A percentile compares a stretch with the other conserved stretches of the same genome.
These are phyloP conservation scores for Leptosomus discolor DNA, from an alignment of 2,113 vertebrate genomes.

Conservation along the genomic window DNA sequence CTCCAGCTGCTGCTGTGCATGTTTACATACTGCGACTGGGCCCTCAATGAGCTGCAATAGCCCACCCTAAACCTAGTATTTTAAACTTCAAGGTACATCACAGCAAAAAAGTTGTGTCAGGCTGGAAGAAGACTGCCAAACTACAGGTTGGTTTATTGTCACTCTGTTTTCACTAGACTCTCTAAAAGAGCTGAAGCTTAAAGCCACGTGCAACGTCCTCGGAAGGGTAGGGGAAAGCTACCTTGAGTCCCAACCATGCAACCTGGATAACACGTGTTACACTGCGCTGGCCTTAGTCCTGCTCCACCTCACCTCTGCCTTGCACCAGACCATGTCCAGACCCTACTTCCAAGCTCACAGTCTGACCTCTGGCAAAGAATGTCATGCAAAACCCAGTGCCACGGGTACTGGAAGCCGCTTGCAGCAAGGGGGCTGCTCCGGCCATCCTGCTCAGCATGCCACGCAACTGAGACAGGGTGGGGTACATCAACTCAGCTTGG, in stretches of 20 bases:
- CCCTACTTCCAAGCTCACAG: background rate
- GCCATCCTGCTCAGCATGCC: background rate
- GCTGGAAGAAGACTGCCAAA: background rate
- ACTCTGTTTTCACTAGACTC: background rate
- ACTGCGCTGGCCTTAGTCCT: background rate
- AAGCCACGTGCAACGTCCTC: background rate
- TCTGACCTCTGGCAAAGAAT: accelerated
- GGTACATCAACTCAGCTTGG: background rate
- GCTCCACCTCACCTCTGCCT: background rate
- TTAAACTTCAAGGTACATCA: background rate
- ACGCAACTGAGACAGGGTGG: accelerated
- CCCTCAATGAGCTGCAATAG: background rate
- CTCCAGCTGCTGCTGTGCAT: background rate
- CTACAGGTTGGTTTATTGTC: background rate
- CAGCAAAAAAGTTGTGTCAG: background rate
- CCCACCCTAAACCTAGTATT: background rate
- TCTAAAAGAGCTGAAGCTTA: background rate
- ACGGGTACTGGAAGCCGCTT: background rate
- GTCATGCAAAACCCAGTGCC: background rate
- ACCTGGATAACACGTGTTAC: no score
- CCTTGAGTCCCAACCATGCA: accelerated
- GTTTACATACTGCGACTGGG: background rate
- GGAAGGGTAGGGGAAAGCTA: background rate
- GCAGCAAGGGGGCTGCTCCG: background rate
- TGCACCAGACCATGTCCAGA: background rate